These are phyloP conservation scores for Hydrotaea cyrtoneurina DNA, from an alignment of 2,888 invertebrate genomes.

Conservation along the genomic window DNA sequence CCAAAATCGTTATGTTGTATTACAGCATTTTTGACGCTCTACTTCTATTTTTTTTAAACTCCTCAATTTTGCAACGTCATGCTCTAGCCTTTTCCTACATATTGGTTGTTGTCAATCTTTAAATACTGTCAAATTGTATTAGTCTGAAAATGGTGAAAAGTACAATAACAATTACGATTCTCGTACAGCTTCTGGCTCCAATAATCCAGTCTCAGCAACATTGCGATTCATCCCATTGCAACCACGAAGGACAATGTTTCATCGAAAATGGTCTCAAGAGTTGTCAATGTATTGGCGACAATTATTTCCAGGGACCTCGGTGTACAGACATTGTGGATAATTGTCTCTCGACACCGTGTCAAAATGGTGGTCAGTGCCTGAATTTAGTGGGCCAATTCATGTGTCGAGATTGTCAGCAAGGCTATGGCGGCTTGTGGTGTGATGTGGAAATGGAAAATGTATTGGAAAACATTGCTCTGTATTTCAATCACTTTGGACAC, in stretches of 20 bases:
- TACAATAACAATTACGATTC: background rate
- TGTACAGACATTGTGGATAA: conserved; percentile 64
- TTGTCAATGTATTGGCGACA: conserved; percentile 67
- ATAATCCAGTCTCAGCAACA: background rate
- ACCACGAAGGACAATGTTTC: conserved; percentile 68
- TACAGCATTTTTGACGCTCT: no score
- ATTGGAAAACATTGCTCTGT: conserved; percentile 66
- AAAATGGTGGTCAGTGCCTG: conserved; percentile 68
- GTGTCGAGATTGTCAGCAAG: conserved; percentile 56
- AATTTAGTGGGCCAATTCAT: conserved; percentile 65
- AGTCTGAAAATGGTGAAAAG: background rate
- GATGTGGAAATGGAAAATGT: conserved; percentile 34
- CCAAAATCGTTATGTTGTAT: no score
- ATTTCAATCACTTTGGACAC: conserved; percentile 69
- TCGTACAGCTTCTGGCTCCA: background rate
- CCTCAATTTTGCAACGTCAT: no score
- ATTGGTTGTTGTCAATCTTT: no score
- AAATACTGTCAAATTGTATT: no score
- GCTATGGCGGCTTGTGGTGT: conserved; percentile 67
- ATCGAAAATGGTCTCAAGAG: conserved; percentile 12
- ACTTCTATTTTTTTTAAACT: no score
- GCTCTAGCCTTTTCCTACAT: no score
- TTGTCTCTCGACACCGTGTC: conserved; percentile 69
- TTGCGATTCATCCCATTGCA: conserved; percentile 67
- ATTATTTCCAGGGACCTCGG: conserved; percentile 64